Evolutionary conservation across 53 echinoderm and acorn worm species (phyloP).

Genomic region (Hippasteria phrygiana): DNA sequence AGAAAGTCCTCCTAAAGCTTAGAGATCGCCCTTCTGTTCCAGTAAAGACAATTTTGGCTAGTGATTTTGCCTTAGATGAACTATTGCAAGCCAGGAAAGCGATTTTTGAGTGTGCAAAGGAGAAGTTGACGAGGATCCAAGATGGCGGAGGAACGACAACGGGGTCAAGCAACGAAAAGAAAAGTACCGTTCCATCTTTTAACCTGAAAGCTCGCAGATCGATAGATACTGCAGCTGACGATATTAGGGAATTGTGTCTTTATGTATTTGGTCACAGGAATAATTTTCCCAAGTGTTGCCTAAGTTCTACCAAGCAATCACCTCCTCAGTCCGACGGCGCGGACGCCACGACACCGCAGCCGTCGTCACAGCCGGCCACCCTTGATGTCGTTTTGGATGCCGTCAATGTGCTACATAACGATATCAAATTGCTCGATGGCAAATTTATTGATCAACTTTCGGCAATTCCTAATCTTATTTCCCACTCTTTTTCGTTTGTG

Average conservation of each 20-base stretch:
- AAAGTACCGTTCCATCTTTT: constrained; percentile 6
- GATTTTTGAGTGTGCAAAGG: constrained; percentile 39
- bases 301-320: constrained; percentile 28
- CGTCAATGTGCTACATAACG: too few relatives aligned
- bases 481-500: constrained; percentile 8
- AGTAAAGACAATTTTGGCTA: constrained; percentile 24
- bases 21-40: constrained; percentile 20
- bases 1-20: constrained; percentile 8
- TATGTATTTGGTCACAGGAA: constrained; percentile 36
- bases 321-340: neutral
- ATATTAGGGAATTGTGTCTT: too few relatives aligned
- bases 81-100: constrained; percentile 43
- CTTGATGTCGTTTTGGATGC: constrained; percentile 16
- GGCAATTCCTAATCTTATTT: constrained; percentile 18
- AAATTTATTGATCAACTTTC: constrained; percentile 34
- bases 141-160: neutral
- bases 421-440: constrained; percentile 19
- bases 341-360: constrained; percentile 22
- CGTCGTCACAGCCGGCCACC: constrained; percentile 16
- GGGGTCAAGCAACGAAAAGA: neutral
- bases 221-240: neutral
- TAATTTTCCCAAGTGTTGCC: constrained; percentile 30
- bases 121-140: constrained; percentile 3
- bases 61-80: constrained; percentile 20
- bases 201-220: constrained; percentile 41